Conservation (phyloP, 2,797 vertebrate species). For the Nannoperca australis region DNA sequence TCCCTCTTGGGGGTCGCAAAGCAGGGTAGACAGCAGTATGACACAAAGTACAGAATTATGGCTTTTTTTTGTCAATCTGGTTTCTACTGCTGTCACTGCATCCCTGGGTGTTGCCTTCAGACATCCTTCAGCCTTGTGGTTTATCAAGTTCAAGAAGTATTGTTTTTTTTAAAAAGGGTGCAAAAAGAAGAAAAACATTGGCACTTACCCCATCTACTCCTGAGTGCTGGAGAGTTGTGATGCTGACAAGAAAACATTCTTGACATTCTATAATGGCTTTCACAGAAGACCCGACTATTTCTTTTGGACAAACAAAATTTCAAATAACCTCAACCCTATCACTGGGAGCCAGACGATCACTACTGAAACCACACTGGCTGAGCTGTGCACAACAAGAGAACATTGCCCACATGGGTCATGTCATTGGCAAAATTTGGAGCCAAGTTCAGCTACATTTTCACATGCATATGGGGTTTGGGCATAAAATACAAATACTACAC, state of each 20-base stretch:
- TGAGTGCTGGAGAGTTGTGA: constrained; percentile 37
- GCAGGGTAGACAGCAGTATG: constrained; percentile 21
- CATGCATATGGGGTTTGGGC: neutral
- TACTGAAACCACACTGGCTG: constrained; percentile 10
- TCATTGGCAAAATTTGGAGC: neutral
- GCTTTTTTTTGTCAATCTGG: constrained; percentile 28
- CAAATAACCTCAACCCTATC: constrained; percentile 43
- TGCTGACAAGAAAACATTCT: constrained; percentile 55
- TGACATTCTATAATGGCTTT: constrained; percentile 49
- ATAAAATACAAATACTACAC: neutral
- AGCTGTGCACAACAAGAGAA: constrained; percentile 8
- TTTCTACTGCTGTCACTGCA: constrained; percentile 36
- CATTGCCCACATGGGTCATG: constrained; percentile 5
- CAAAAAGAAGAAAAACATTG: constrained; percentile 21
- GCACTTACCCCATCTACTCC: constrained; percentile 43
- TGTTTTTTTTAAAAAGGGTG: constrained; percentile 8
- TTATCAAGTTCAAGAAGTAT: constrained; percentile 34
- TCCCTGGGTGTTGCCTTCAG: constrained; percentile 55
- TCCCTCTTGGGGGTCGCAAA: constrained; percentile 40
- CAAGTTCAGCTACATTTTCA: neutral
- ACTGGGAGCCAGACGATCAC: constrained; percentile 31
- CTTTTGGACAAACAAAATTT: constrained; percentile 48
- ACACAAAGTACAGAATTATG: constrained; percentile 47
- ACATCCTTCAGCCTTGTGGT: constrained; percentile 35
- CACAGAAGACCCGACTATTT: constrained; percentile 32